Base-by-base conservation (phyloP, 2,113 vertebrate species). In the Strix uralensis region DNA sequence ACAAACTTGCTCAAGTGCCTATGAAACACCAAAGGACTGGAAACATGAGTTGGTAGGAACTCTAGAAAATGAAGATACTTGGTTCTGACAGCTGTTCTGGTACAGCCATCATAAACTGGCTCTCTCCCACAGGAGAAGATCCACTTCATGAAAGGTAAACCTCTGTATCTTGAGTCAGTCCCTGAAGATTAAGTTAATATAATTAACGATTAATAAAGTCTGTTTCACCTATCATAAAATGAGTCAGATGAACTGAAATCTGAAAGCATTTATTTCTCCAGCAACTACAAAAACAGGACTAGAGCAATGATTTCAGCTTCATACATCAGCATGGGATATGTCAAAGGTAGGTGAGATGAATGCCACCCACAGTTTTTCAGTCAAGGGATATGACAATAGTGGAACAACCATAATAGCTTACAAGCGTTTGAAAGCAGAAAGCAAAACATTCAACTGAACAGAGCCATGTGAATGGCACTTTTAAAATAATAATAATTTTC, bases 271-370 rank as follows among this genome's bases (percentile, higher is more conserved):
- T 90, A 51, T 52, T 83, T 86, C 83, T 81, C 59, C 47, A 74
- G 26, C 15, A 9, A 55, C 51, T 81, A 86, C 59, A 78, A 81
- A 93, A 94, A 72, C 1, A 7, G 54, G 55, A 55, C 72, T 46
- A 86, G 58, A 88, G 69, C 49, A 77, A 77, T 61, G 26, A 95
- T 88, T 92, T 78, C 54, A 34, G 55, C 72, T 90, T 81, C 2
- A 5, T 54, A 66, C 55, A 62, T 42, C 2, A 0, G 46, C 75
- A 74, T 77, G 75, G 63, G 88, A 51, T 86, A 77, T 62, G 59
- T 84, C 69, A 88, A 73, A 94, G 83, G 57, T 25, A 88, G 93
- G 77, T 11, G 54, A 95, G 61, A 93, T 52, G 34, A 95, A 82
- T 66, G 65, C 63, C 75, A 86, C 86, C 88, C 67, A 79, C 90